Percentiles rank a stretch among this genome's conserved stretches.
phyloP scores from a whole-genome alignment of 2,797 vertebrate species.

The Takifugu rubripes region DNA sequence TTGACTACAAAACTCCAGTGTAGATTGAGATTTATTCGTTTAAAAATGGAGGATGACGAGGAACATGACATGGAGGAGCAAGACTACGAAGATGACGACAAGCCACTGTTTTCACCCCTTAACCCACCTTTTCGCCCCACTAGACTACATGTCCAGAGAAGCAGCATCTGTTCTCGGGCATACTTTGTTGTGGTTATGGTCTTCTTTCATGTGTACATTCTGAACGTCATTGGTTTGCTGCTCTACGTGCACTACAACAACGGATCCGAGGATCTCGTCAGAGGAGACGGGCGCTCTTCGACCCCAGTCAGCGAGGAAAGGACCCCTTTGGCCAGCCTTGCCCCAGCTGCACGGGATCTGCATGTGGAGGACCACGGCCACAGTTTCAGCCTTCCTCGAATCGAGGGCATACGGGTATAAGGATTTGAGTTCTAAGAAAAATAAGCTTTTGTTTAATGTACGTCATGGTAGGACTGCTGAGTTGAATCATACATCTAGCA shows the following conservation, averaged over 20 bases:
- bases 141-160: slow-evolving; percentile 75
- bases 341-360: slow-evolving; percentile 20
- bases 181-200: slow-evolving; percentile 95
- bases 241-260: slow-evolving; percentile 93
- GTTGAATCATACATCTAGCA: background rate
- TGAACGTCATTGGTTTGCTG: slow-evolving; percentile 88
- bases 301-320: slow-evolving; percentile 21
- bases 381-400: slow-evolving; percentile 75
- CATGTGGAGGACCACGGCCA: slow-evolving; percentile 42
- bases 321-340: slow-evolving; percentile 24
- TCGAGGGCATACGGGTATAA: slow-evolving; percentile 90
- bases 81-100: slow-evolving; percentile 20
- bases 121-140: slow-evolving; percentile 32
- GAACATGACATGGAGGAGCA: slow-evolving; percentile 44
- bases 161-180: slow-evolving; percentile 88
- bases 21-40: background rate
- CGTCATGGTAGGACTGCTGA: background rate
- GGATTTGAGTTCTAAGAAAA: too few relatives aligned
- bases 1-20: background rate
- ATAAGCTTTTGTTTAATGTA: background rate
- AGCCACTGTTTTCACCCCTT: slow-evolving; percentile 32
- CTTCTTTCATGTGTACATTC: slow-evolving; percentile 90
- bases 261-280: slow-evolving; percentile 65
- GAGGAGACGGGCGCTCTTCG: slow-evolving; percentile 23
- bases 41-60: slow-evolving; percentile 51